A percentile compares a stretch with the other conserved stretches of the same genome.
These are phyloP conservation scores for Gymnothorax javanicus DNA, from an alignment of 2,797 vertebrate species.

Conservation along the genomic window DNA sequence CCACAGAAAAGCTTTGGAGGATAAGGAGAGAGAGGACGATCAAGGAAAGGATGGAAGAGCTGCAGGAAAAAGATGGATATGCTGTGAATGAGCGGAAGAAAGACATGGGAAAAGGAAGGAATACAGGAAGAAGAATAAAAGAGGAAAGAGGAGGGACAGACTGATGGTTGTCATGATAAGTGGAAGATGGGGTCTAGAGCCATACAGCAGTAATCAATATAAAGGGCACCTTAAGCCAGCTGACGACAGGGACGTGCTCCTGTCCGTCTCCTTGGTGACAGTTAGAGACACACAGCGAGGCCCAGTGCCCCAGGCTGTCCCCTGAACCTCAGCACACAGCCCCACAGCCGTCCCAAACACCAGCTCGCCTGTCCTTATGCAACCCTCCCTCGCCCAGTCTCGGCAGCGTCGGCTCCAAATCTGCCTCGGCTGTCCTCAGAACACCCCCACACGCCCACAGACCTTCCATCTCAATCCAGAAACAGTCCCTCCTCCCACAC, in stretches of 20 bases:
- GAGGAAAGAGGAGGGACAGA: background rate
- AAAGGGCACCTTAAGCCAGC: background rate
- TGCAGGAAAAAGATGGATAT: background rate
- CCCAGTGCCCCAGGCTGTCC: background rate
- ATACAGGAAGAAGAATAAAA: background rate
- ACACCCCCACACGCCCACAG: background rate
- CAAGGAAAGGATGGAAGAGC: background rate
- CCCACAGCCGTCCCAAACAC: background rate
- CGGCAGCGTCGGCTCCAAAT: background rate
- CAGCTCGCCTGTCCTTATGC: background rate
- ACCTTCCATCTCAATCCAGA: background rate
- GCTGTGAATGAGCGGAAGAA: background rate
- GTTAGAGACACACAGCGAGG: background rate
- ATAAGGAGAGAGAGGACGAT: background rate
- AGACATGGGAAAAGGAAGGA: background rate
- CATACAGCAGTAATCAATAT: background rate
- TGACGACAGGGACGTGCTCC: background rate
- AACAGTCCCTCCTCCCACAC: background rate
- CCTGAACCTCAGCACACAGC: background rate
- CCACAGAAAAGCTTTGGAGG: background rate
- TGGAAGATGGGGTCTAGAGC: background rate
- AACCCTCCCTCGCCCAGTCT: background rate
- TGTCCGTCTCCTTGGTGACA: background rate
- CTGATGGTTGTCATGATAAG: background rate
- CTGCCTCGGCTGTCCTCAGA: background rate